Percentiles rank a stretch among this genome's conserved stretches.
These are phyloP conservation scores for Archips xylosteana DNA, from an alignment of 2,888 invertebrate species.

Conservation along the genomic window DNA sequence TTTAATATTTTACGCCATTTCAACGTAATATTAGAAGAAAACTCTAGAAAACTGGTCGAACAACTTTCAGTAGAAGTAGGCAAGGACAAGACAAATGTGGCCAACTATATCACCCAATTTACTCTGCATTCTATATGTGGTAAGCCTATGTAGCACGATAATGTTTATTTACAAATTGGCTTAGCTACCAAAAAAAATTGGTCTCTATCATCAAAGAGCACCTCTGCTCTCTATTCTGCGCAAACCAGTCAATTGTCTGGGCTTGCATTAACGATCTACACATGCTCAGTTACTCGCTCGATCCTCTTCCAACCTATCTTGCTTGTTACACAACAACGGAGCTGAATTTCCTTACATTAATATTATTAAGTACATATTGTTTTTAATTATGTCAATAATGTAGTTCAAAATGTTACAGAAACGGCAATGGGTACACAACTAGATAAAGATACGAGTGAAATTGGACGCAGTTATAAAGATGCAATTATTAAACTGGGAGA, in stretches of 20 bases:
- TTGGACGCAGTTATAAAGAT: constrained; percentile 82
- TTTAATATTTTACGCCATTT: constrained; percentile 85
- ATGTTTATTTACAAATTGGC: too few relatives aligned
- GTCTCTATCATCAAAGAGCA: too few relatives aligned
- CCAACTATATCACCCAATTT: constrained; percentile 84
- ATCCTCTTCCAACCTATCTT: too few relatives aligned
- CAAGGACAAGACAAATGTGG: constrained; percentile 75
- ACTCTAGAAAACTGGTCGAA: constrained; percentile 68
- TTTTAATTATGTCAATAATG: too few relatives aligned
- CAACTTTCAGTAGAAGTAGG: constrained; percentile 56
- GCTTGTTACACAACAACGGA: too few relatives aligned
- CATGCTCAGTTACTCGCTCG: too few relatives aligned
- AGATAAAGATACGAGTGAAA: constrained; percentile 65
- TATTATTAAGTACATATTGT: too few relatives aligned
- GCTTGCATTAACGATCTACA: too few relatives aligned
- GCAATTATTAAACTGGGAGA: constrained; percentile 79
- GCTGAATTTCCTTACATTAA: too few relatives aligned
- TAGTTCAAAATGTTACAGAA: constrained; percentile 63
- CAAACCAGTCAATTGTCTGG: too few relatives aligned
- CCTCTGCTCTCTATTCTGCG: too few relatives aligned
- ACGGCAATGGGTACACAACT: constrained; percentile 89
- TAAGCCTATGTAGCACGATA: constrained; percentile 54
- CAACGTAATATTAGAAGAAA: constrained; percentile 73
- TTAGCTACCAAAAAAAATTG: too few relatives aligned
- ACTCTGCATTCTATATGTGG: constrained; percentile 88